phyloP scores from a whole-genome alignment of 2,888 invertebrate species.

The Philonicus albiceps region DNA sequence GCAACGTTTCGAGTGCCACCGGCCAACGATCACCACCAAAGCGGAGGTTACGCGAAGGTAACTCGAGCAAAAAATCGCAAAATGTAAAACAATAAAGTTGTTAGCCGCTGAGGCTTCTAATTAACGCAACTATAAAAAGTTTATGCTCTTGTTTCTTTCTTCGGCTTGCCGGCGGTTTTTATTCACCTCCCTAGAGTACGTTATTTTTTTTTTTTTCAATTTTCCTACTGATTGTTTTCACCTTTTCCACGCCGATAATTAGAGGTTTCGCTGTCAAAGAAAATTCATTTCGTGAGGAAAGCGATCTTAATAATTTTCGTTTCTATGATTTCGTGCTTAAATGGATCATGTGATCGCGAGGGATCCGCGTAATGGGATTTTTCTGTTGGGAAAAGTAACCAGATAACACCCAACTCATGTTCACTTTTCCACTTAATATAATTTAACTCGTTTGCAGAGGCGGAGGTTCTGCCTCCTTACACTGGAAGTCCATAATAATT shows the following conservation, averaged over 20 bases:
- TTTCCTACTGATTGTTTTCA: constrained; percentile 33
- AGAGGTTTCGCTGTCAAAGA: constrained; percentile 41
- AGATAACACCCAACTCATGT: background rate
- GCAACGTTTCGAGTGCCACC: constrained; percentile 5
- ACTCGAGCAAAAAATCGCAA: constrained; percentile 11
- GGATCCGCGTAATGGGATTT: background rate
- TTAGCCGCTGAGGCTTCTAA: constrained; percentile 16
- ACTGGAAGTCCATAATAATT: background rate
- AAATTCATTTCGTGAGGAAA: constrained; percentile 36
- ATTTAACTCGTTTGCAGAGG: background rate
- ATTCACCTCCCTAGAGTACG: background rate
- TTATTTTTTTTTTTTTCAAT: background rate
- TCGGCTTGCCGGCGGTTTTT: background rate
- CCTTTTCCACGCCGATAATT: constrained; percentile 43
- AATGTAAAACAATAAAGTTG: constrained; percentile 32
- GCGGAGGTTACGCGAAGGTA: constrained; percentile 30
- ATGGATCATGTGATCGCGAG: constrained; percentile 1
- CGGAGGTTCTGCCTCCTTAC: background rate
- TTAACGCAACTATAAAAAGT: constrained; percentile 19
- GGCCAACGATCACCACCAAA: constrained; percentile 18
- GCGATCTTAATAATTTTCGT: constrained; percentile 32
- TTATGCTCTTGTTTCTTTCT: constrained; percentile 6
- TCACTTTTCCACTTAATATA: background rate
- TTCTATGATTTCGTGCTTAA: constrained; percentile 17
- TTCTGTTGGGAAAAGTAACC: constrained; percentile 3